These are phyloP conservation scores for Equus przewalskii DNA, from an alignment of 2,113 vertebrate species.

Conservation along the genomic window DNA sequence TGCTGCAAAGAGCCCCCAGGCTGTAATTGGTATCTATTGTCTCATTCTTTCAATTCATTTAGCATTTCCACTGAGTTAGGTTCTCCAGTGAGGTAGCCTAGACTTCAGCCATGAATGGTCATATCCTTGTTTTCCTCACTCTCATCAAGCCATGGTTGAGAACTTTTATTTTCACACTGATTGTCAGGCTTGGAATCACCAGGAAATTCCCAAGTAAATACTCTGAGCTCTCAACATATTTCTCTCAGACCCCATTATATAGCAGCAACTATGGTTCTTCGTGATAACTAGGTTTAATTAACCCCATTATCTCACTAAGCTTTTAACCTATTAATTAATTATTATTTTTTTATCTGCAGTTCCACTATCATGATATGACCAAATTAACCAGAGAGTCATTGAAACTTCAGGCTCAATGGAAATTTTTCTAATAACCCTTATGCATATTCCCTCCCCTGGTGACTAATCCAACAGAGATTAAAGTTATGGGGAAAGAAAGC, in stretches of 20 bases:
- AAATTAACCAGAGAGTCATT: background rate
- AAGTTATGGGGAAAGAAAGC: background rate
- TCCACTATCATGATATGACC: background rate
- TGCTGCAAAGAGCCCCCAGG: background rate
- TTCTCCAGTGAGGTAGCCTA: background rate
- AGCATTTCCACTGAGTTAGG: background rate
- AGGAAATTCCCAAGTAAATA: background rate
- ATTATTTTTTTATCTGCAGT: background rate
- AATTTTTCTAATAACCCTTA: background rate
- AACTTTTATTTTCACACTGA: background rate
- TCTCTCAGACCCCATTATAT: background rate
- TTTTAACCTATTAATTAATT: background rate
- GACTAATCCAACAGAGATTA: background rate
- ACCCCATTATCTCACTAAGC: background rate
- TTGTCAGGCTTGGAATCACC: background rate
- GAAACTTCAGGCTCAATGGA: background rate
- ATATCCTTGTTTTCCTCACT: background rate
- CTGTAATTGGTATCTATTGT: accelerated
- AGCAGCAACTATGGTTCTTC: background rate
- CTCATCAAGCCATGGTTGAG: background rate
- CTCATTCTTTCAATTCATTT: background rate
- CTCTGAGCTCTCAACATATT: background rate
- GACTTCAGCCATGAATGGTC: too few species aligned
- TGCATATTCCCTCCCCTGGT: too few species aligned
- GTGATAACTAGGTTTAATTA: background rate